Conservation (phyloP, 2,797 vertebrate species). For the Epinephelus awoara region DNA sequence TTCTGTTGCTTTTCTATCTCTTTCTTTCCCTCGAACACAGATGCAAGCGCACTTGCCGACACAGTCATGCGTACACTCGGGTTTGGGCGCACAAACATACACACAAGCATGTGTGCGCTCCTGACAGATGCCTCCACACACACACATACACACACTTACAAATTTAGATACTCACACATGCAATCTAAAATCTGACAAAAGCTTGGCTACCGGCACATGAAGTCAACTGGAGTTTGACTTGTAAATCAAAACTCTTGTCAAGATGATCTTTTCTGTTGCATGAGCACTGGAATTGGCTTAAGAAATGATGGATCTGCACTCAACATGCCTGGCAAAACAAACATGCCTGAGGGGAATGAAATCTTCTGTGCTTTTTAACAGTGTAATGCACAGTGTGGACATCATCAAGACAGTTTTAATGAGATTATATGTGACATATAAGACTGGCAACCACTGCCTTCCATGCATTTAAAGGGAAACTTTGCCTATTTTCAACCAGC, state of each 20-base stretch:
- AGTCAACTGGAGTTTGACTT: slow-evolving; percentile 53
- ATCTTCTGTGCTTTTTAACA: slow-evolving; percentile 10
- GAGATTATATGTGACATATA: slow-evolving; percentile 15
- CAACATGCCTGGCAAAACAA: slow-evolving; percentile 48
- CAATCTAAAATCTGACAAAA: slow-evolving; percentile 55
- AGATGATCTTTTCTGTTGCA: slow-evolving; percentile 48
- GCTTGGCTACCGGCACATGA: slow-evolving; percentile 22
- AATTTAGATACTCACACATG: slow-evolving; percentile 26
- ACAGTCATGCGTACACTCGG: slow-evolving; percentile 5
- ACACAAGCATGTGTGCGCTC: not conserved
- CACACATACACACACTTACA: not conserved
- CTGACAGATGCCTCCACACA: not conserved
- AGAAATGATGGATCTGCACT: slow-evolving; percentile 50
- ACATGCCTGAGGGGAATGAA: slow-evolving; percentile 27
- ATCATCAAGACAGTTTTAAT: slow-evolving; percentile 29
- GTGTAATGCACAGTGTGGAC: not conserved
- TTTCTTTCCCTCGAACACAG: slow-evolving; percentile 40
- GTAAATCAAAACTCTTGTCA: slow-evolving; percentile 66
- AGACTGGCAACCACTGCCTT: not conserved
- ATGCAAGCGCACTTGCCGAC: slow-evolving; percentile 25
- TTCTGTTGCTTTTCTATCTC: slow-evolving; percentile 54
- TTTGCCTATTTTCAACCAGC: too few species aligned
- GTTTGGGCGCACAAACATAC: not conserved
- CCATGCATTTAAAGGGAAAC: slow-evolving; percentile 1
- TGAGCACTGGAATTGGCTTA: slow-evolving; percentile 30